Percentiles rank a stretch among this genome's conserved stretches.
Conservation (phyloP, 2,888 invertebrate genomes). For the Drosophila robusta region DNA sequence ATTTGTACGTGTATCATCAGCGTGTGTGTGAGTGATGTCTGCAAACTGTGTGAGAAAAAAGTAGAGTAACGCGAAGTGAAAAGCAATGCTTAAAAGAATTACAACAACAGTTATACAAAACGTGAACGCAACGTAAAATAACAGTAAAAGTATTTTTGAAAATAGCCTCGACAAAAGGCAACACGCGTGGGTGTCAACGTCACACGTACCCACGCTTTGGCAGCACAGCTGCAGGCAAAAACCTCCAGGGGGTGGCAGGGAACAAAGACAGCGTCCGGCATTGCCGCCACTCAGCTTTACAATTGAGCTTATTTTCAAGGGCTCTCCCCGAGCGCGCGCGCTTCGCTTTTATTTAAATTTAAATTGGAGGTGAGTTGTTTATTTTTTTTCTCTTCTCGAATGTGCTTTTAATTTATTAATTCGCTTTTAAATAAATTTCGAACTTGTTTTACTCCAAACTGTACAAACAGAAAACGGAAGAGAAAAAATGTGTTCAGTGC, state of each 20-base stretch:
- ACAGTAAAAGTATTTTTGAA: conserved; percentile 46
- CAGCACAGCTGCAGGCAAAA: conserved; percentile 6
- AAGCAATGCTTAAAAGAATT: conserved; percentile 67
- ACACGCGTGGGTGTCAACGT: conserved; percentile 45
- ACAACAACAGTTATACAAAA: conserved; percentile 35
- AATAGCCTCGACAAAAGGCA: conserved; percentile 27
- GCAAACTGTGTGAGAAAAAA: conserved; percentile 42
- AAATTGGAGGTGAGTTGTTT: conserved; percentile 47
- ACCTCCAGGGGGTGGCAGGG: conserved; percentile 4
- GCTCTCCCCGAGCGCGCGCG: conserved; percentile 35
- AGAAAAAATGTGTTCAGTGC: conserved; percentile 15
- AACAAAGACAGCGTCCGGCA: conserved; percentile 23
- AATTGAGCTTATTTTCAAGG: conserved; percentile 51
- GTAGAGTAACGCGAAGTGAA: conserved; percentile 53
- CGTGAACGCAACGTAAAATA: conserved; percentile 43
- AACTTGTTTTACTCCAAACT: conserved; percentile 48
- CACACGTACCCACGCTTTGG: conserved; percentile 27
- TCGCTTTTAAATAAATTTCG: conserved; percentile 34
- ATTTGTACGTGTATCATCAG: conserved; percentile 61
- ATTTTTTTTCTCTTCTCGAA: background rate
- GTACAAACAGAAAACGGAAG: conserved; percentile 20
- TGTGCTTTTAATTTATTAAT: conserved; percentile 22
- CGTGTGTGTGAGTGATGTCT: conserved; percentile 29
- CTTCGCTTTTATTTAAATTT: conserved; percentile 43
- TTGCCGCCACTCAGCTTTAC: conserved; percentile 25